These are phyloP conservation scores for Pampus argenteus DNA, from an alignment of 2,797 vertebrate species.

Conservation along the genomic window DNA sequence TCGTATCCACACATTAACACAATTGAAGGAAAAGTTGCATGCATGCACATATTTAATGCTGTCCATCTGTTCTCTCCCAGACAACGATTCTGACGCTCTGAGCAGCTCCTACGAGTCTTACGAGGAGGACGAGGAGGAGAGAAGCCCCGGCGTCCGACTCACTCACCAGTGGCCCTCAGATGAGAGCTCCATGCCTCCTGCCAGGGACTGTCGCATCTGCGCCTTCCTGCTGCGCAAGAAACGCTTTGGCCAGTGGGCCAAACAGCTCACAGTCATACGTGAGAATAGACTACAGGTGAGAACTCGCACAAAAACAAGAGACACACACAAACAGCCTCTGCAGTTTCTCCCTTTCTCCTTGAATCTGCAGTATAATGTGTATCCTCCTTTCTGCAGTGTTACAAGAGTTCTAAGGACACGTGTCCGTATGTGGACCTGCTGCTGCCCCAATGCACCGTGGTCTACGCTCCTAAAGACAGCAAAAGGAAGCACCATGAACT, in stretches of 20 bases:
- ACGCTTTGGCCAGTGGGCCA: slow-evolving; percentile 98
- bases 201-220: slow-evolving; percentile 94
- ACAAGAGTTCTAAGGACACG: slow-evolving; percentile 96
- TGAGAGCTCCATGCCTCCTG: slow-evolving; percentile 92
- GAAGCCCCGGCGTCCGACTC: slow-evolving; percentile 69
- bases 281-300: slow-evolving; percentile 94
- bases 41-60: neutral
- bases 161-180: slow-evolving; percentile 96
- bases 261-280: slow-evolving; percentile 94
- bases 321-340: neutral
- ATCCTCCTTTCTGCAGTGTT: slow-evolving; percentile 86
- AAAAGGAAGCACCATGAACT: slow-evolving; percentile 97
- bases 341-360: neutral
- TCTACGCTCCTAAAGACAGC: slow-evolving; percentile 94
- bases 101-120: slow-evolving; percentile 99
- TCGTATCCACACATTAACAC: neutral
- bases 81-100: slow-evolving; percentile 97
- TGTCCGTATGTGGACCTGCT: slow-evolving; percentile 91
- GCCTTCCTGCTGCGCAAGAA: slow-evolving; percentile 98
- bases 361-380: rapidly evolving
- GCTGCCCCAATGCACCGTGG: slow-evolving; percentile 88
- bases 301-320: neutral
- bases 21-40: neutral
- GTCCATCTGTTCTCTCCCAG: slow-evolving; percentile 68
- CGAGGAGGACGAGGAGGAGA: slow-evolving; percentile 96